phyloP scores from a whole-genome alignment of 2,888 invertebrate genomes.

The Tiphia femorata region DNA sequence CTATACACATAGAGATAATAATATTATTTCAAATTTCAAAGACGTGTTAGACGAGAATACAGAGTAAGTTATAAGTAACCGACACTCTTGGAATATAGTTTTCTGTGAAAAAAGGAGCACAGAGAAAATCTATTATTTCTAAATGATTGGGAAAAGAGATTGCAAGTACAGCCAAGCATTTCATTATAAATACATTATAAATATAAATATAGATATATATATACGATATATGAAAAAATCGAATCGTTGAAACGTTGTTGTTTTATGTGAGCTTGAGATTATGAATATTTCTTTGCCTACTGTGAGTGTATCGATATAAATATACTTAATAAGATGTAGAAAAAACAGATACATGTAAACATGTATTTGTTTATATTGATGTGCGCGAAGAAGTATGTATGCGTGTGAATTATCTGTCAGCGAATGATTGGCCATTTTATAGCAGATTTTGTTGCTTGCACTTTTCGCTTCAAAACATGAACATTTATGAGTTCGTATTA shows the following conservation, averaged over 20 bases:
- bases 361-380: conserved; percentile 14
- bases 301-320: conserved; percentile 25
- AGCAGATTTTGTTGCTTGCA: conserved; percentile 32
- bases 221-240: conserved; percentile 28
- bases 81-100: conserved; percentile 10
- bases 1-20: conserved; percentile 26
- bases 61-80: conserved; percentile 12
- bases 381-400: conserved; percentile 10
- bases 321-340: conserved; percentile 14
- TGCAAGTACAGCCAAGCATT: conserved; percentile 40
- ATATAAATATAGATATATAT: conserved; percentile 33
- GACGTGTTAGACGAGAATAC: conserved; percentile 15
- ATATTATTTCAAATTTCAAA: conserved; percentile 27
- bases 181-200: conserved; percentile 34
- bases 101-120: conserved; percentile 9
- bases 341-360: conserved; percentile 8
- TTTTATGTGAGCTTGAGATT: conserved; percentile 43
- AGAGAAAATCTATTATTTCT: conserved; percentile 21
- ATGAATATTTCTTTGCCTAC: conserved; percentile 37
- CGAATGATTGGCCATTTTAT: conserved; percentile 19
- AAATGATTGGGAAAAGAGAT: conserved; percentile 33
- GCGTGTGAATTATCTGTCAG: conserved; percentile 20
- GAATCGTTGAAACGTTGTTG: conserved; percentile 44
- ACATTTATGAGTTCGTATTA: conserved; percentile 28
- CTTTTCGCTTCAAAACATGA: conserved; percentile 30